Conservation (phyloP, 2,888 invertebrate genomes). For the Brachypalpus laphriformis region DNA sequence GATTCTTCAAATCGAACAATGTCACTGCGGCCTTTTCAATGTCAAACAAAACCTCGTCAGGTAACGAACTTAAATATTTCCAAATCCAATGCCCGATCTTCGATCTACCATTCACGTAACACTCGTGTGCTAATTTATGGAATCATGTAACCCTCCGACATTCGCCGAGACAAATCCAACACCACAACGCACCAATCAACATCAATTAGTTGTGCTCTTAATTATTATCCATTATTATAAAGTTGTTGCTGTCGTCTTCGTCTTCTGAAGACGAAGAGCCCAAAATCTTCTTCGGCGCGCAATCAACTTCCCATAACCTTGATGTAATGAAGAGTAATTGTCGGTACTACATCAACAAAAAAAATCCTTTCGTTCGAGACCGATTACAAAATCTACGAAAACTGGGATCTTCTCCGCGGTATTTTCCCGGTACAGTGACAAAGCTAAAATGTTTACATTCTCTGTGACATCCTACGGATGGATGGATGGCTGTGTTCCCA, state of each 20-base stretch:
- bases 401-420: conserved; percentile 2
- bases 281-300: conserved; percentile 9
- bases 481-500: conserved; percentile 45
- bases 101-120: conserved; percentile 40
- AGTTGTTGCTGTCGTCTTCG: conserved; percentile 26
- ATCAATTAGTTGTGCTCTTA: conserved; percentile 69
- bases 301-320: conserved; percentile 70
- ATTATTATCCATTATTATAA: conserved; percentile 66
- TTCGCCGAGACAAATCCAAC: conserved; percentile 7
- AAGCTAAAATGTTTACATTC: conserved; percentile 52
- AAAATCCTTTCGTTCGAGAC: conserved; percentile 4
- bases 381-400: conserved; percentile 65
- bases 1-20: conserved; percentile 31
- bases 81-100: conserved; percentile 10
- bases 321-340: conserved; percentile 60
- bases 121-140: conserved; percentile 57
- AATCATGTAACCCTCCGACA: conserved; percentile 44
- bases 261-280: background rate
- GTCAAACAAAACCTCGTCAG: conserved; percentile 29
- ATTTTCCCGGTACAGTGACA: conserved; percentile 63
- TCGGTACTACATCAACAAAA: conserved; percentile 2
- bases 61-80: conserved; percentile 22
- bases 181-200: conserved; percentile 40
- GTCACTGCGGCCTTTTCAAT: conserved; percentile 37
- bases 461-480: conserved; percentile 21